Evolutionary conservation across 2,797 vertebrate genomes (phyloP), one percentile per base, ranked within the genome.

Genomic region (Lepilemur ruficaudatus): DNA sequence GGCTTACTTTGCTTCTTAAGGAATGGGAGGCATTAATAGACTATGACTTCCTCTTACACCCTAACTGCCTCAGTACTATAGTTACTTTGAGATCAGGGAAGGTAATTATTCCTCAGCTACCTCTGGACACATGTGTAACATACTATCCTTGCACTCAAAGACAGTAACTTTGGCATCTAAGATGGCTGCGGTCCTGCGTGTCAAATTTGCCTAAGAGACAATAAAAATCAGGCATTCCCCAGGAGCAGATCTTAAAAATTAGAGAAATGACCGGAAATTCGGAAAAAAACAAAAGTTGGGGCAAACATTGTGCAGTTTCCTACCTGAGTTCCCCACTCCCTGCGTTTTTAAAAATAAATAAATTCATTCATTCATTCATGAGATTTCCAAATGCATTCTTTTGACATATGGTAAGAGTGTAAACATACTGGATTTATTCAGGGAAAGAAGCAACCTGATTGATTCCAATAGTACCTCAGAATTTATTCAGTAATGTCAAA

Each of bases 401-500:
- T 94, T 87, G 94, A 94, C 96, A 97, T 98, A 92, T 96, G 93
- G 96, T 88, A 79, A 92, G 92, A 90, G 89, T 81, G 83, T 97
- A 97, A 97, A 94, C 93, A 96, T 79, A 70, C 95, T 97, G 95
- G 73, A 96, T 97, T 97, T 97, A 96, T 97, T 97, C 69, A 86
- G 92, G 92, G 48, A 46, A 89, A 91, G 91, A 97, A 96, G 81
- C 90, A 94, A 97, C 57, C 75, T 82, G 96, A 97, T 76, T 92
- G 96, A 97, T 95, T 90, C 89, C 89, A 98, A 96, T 61, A 85
- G 94, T 92, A 69, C 94, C 84, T 95, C 35, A 10, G 93, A 97
- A 98, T 98, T 98, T 94, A 96, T 97, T 88, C 91, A 10, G 35
- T 84, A 59, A 86, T 93, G 61, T 95, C 93, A 95, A 97, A 97